These are phyloP conservation scores for Eustalomyia histrio DNA, from an alignment of 2,888 invertebrate species.

Conservation along the genomic window DNA sequence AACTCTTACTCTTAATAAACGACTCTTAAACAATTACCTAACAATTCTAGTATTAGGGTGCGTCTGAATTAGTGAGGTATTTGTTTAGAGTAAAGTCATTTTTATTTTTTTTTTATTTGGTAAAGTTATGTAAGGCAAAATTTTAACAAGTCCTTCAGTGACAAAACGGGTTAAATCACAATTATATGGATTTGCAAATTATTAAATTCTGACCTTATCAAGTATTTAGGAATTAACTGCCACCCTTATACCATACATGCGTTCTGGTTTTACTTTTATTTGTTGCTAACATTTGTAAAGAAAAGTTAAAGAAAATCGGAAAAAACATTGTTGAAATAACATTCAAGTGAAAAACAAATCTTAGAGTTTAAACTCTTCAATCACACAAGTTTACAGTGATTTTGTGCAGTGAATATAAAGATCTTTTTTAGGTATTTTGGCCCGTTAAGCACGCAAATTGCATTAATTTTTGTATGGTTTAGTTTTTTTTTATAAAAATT, in stretches of 20 bases:
- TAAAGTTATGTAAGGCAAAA: not conserved
- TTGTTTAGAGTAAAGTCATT: not conserved
- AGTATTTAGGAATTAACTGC: too few relatives aligned
- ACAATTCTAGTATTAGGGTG: slow-evolving; percentile 5
- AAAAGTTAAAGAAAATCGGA: not conserved
- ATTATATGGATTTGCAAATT: too few relatives aligned
- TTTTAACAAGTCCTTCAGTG: not conserved
- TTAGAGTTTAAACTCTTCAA: too few relatives aligned
- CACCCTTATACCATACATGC: not conserved
- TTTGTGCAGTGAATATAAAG: too few relatives aligned
- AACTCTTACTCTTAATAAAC: not conserved
- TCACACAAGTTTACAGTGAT: too few relatives aligned
- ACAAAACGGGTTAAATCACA: too few relatives aligned
- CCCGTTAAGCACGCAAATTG: too few relatives aligned
- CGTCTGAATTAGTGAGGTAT: not conserved
- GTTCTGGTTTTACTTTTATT: not conserved
- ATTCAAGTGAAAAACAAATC: not conserved
- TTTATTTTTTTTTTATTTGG: not conserved
- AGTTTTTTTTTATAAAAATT: too few relatives aligned
- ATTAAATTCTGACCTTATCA: too few relatives aligned
- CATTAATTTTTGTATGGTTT: too few relatives aligned
- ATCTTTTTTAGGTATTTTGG: too few relatives aligned
- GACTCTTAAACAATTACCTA: slow-evolving; percentile 46
- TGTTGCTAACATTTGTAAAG: not conserved
- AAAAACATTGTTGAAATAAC: not conserved